A percentile compares a stretch with the other conserved stretches of the same genome.
These are phyloP conservation scores for Gonocerus acuteangulatus DNA, from an alignment of 2,888 invertebrate genomes.

Conservation along the genomic window DNA sequence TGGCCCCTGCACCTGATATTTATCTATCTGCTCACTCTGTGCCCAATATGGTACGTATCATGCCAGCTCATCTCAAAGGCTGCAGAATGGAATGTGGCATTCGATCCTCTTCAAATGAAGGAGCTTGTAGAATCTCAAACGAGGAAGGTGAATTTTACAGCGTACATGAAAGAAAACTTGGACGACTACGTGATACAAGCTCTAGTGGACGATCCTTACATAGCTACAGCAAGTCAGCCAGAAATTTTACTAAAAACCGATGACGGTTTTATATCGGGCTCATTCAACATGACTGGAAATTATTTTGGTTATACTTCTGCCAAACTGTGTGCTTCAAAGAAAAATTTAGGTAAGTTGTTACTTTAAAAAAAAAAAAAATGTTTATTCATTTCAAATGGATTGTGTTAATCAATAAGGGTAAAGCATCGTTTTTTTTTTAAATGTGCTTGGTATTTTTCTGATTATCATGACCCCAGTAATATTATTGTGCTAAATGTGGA, in stretches of 20 bases:
- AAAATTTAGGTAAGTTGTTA: slow-evolving; percentile 5
- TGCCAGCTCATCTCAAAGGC: slow-evolving; percentile 30
- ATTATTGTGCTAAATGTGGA: too few relatives aligned
- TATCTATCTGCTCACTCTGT: slow-evolving; percentile 50
- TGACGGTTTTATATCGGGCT: slow-evolving; percentile 1
- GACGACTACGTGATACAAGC: background rate
- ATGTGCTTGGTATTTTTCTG: background rate
- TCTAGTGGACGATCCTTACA: background rate
- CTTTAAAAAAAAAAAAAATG: background rate
- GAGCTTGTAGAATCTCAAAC: background rate
- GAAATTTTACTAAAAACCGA: background rate
- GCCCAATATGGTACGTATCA: slow-evolving; percentile 38
- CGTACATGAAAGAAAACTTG: background rate
- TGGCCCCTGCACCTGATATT: slow-evolving; percentile 54
- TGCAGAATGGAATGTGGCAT: background rate
- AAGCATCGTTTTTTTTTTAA: background rate
- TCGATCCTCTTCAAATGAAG: background rate
- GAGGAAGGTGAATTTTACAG: slow-evolving; percentile 4
- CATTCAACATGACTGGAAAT: slow-evolving; percentile 35
- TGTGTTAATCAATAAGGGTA: background rate
- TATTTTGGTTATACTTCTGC: slow-evolving; percentile 48
- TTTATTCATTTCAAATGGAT: too few relatives aligned
- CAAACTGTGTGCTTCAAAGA: slow-evolving; percentile 31
- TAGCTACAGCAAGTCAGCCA: background rate
- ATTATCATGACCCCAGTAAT: too few relatives aligned